Percentiles rank a stretch among this genome's conserved stretches.
Conservation (phyloP, 2,113 vertebrate species). For the Malurus cyaneus region DNA sequence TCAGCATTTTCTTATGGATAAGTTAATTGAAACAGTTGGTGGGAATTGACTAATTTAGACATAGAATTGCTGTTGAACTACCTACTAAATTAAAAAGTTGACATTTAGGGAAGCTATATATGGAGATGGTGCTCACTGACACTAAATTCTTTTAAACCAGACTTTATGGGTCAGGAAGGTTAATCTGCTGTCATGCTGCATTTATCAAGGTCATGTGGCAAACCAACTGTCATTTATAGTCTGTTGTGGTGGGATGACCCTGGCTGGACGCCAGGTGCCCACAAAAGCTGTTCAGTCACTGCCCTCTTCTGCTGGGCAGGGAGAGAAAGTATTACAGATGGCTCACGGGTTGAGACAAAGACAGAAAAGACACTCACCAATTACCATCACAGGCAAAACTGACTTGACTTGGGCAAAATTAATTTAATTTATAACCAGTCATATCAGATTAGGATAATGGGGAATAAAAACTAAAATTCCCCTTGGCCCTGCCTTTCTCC, state of each 20-base stretch:
- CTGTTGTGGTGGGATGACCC: background rate
- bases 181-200: background rate
- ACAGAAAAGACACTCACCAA: background rate
- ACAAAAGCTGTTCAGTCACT: background rate
- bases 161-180: background rate
- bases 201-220: background rate
- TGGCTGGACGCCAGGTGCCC: background rate
- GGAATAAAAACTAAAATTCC: background rate
- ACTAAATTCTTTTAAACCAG: background rate
- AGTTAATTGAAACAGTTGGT: slow-evolving; percentile 28
- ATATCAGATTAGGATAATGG: background rate
- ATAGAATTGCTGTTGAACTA: slow-evolving; percentile 41
- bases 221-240: background rate
- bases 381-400: background rate
- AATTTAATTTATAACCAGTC: background rate
- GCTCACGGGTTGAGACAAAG: background rate
- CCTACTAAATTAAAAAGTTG: slow-evolving; percentile 35
- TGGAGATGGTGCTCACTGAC: background rate
- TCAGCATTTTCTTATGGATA: background rate
- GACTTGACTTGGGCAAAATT: background rate
- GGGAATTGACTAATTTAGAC: slow-evolving; percentile 47
- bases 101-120: background rate
- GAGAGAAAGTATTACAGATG: background rate
- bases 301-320: background rate
- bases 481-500: background rate